Conservation (phyloP, 2,888 invertebrate species). For the Zeuzera pyrina region DNA sequence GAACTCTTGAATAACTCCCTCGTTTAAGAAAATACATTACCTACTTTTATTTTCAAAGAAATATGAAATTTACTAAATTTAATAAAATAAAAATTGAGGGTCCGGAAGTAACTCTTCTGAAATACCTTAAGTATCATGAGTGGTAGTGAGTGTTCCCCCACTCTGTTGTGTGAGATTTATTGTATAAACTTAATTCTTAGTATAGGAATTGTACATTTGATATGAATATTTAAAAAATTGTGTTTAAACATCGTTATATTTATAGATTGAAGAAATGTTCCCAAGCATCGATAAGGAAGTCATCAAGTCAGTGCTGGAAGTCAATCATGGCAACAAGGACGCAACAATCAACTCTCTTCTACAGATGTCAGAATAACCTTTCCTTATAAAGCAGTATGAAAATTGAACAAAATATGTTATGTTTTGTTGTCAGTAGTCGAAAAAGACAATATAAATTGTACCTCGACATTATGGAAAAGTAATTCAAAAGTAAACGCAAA, state of each 20-base stretch:
- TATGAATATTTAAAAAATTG: too few relatives aligned
- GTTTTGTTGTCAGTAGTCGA: slow-evolving; percentile 1
- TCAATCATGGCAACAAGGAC: slow-evolving; percentile 91
- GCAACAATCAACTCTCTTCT: slow-evolving; percentile 91
- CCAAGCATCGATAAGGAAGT: slow-evolving; percentile 95
- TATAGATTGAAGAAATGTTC: slow-evolving; percentile 95
- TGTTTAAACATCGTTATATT: too few relatives aligned
- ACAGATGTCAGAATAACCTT: slow-evolving; percentile 78
- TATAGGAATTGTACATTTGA: too few relatives aligned
- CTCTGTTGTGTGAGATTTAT: not conserved
- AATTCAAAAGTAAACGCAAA: not conserved
- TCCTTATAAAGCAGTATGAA: not conserved
- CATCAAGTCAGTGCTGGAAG: slow-evolving; percentile 91
- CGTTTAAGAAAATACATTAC: too few relatives aligned
- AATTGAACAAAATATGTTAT: not conserved
- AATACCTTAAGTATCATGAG: too few relatives aligned
- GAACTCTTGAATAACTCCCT: too few relatives aligned
- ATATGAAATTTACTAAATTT: too few relatives aligned
- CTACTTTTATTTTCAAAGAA: too few relatives aligned
- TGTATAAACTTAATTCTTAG: too few relatives aligned
- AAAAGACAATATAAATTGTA: not conserved
- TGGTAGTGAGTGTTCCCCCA: not conserved
- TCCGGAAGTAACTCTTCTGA: too few relatives aligned
- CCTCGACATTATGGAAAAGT: slow-evolving; percentile 9
- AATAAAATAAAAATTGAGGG: too few relatives aligned